Percentiles rank a stretch among this genome's conserved stretches.
Conservation (phyloP, 2,113 vertebrate species). For the Pseudorasbora parva region DNA sequence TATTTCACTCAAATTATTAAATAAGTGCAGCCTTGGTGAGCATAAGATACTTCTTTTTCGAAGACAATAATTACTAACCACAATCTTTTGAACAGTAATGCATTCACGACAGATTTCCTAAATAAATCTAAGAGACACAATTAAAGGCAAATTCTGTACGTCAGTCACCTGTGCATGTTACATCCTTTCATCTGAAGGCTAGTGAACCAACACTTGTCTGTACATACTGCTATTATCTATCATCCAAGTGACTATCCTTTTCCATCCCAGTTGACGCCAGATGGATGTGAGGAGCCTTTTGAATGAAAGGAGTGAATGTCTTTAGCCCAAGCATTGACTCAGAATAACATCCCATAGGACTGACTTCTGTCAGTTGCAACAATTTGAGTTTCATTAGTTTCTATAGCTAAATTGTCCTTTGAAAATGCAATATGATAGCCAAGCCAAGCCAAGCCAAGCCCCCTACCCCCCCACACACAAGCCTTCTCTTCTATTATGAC, state of each 20-base stretch:
- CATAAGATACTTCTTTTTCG: too few relatives aligned
- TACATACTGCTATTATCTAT: not conserved
- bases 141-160: conserved; percentile 10
- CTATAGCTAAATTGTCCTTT: conserved; percentile 68
- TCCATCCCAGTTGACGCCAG: conserved; percentile 55
- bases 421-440: conserved; percentile 65
- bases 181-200: conserved; percentile 23
- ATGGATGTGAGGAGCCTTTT: conserved; percentile 62
- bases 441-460: too few relatives aligned
- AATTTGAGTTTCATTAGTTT: conserved; percentile 74
- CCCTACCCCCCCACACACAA: conserved; percentile 20
- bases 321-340: conserved; percentile 71
- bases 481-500: conserved; percentile 20
- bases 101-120: not conserved
- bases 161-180: conserved; percentile 51
- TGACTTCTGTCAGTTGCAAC: conserved; percentile 64
- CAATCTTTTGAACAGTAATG: not conserved
- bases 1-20: too few relatives aligned
- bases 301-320: conserved; percentile 67
- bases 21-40: too few relatives aligned
- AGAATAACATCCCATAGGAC: conserved; percentile 69
- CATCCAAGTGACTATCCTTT: conserved; percentile 44
- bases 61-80: too few relatives aligned
- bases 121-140: conserved; percentile 20
- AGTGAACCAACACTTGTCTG: conserved; percentile 29